Evolutionary conservation across 2,888 invertebrate genomes (phyloP).

Genomic region (Prionchulus punctatus): DNA sequence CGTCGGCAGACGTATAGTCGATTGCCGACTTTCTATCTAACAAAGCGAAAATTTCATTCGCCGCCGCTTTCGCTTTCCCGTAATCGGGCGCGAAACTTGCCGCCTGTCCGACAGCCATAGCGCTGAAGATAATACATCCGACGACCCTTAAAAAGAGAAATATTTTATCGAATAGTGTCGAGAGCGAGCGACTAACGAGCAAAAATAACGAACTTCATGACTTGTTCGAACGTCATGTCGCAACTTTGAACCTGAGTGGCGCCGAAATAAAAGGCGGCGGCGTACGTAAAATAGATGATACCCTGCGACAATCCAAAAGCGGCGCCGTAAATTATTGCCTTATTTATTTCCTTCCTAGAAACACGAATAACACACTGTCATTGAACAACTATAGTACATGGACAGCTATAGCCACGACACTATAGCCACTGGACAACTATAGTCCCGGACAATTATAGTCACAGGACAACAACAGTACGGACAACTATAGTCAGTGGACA

Average conservation of each 20-base stretch:
- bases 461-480: too few relatives aligned
- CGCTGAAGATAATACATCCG: slow-evolving; percentile 42
- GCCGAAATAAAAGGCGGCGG: slow-evolving; percentile 34
- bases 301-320: slow-evolving; percentile 31
- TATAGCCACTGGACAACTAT: too few relatives aligned
- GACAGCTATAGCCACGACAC: too few relatives aligned
- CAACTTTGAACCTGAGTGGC: slow-evolving; percentile 34
- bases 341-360: too few relatives aligned
- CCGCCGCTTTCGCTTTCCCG: slow-evolving; percentile 34
- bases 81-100: slow-evolving; percentile 37
- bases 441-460: too few relatives aligned
- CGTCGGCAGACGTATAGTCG: slow-evolving; percentile 29
- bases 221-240: slow-evolving; percentile 34
- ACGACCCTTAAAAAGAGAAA: slow-evolving; percentile 38
- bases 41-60: slow-evolving; percentile 34
- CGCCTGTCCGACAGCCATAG: slow-evolving; percentile 36
- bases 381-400: too few relatives aligned
- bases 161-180: too few relatives aligned
- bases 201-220: slow-evolving; percentile 36
- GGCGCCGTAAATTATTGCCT: too few relatives aligned
- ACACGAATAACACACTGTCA: too few relatives aligned
- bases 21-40: slow-evolving; percentile 31
- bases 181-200: too few relatives aligned
- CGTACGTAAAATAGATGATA: slow-evolving; percentile 34
- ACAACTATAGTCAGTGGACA: too few relatives aligned